Base-by-base conservation (phyloP, 2,113 vertebrate species). In the Hydrolagus affinis region DNA sequence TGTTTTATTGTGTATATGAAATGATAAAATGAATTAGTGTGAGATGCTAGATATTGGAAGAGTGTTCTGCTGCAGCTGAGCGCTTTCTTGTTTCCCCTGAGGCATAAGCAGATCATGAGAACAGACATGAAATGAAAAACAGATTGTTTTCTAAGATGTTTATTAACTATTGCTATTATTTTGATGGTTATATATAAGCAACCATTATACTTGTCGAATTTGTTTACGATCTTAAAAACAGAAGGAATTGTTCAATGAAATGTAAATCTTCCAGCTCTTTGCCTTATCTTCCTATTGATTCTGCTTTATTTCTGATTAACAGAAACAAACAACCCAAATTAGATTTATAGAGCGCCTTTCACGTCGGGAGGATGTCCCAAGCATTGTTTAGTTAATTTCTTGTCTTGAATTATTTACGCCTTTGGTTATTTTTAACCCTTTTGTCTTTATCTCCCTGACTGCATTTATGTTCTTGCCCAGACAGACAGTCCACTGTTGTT, bases 1-100 rank as follows among this genome's bases (percentile, higher is more conserved):
- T 80, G 30, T 83, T 83, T 83, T 19, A 83, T 83, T 83, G 62
- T 66, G 62, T 83, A 66, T 68, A 28, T 66, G 78, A 83, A 83
- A 83, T 68, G 19, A 83, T 83, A 66, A 83, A 83, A 83, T 66
- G 60, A 83, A 83, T 68, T 83, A 66, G 62, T 17, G 25, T 6
- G 78, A 68, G 60, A 59, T 62, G 57, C 8, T 9, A 62, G 76
- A 28, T 80, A 62, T 60, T 64, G 12, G 8, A 64, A 10, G 62
- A 21, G 78, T 68, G 60, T 19, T 28, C 10, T 83, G 62, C 25
- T 68, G 8, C 11, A 66, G 25, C 9, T 23, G 64, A 6, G 25
- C 17, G 32, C 66, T 19, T 21, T 64, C 62, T 83, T 83, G 23
- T 19, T 66, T 83, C 28, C 59, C 78, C 78, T 32, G 28, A 83